Percentiles rank a stretch among this genome's conserved stretches.
phyloP scores from a whole-genome alignment of 1,140 invertebrate species.

The Heliothis subflexa region DNA sequence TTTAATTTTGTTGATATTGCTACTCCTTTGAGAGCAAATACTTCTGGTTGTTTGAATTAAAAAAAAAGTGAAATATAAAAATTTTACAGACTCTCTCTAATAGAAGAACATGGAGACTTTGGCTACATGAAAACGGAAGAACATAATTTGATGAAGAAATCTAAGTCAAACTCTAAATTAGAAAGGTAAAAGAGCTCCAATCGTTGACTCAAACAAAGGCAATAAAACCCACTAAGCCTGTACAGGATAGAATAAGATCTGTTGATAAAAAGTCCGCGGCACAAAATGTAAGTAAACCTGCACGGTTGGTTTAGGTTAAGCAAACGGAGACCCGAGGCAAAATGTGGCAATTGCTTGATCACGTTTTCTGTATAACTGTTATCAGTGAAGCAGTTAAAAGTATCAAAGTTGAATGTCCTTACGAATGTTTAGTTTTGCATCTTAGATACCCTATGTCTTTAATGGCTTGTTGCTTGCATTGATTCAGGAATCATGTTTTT shows the following conservation, averaged over 20 bases:
- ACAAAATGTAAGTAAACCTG: constrained; percentile 21
- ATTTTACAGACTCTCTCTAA: too few relatives aligned
- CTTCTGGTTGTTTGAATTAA: too few relatives aligned
- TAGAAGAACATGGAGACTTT: too few relatives aligned
- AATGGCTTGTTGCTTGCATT: too few relatives aligned
- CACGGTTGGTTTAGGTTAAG: constrained; percentile 13
- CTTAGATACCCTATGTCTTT: not conserved
- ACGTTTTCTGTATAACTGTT: constrained; percentile 27
- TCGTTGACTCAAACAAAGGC: not conserved
- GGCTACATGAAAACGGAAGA: not conserved
- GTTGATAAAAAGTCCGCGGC: constrained; percentile 23
- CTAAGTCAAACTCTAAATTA: not conserved
- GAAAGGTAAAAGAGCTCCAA: not conserved
- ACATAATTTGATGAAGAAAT: not conserved
- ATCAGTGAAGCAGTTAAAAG: constrained; percentile 19
- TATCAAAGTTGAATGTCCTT: constrained; percentile 31
- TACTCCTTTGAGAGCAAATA: too few relatives aligned
- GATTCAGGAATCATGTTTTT: too few relatives aligned
- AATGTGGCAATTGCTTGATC: constrained; percentile 39
- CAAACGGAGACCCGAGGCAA: constrained; percentile 10
- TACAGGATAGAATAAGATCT: constrained; percentile 17
- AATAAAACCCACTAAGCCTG: constrained; percentile 8
- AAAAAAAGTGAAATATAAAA: too few relatives aligned
- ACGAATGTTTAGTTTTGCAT: not conserved
- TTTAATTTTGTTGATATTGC: not conserved